A percentile compares a stretch with the other conserved stretches of the same genome.
phyloP scores from a whole-genome alignment of 2,797 vertebrate species.

The Hyperoplus lanceolatus region DNA sequence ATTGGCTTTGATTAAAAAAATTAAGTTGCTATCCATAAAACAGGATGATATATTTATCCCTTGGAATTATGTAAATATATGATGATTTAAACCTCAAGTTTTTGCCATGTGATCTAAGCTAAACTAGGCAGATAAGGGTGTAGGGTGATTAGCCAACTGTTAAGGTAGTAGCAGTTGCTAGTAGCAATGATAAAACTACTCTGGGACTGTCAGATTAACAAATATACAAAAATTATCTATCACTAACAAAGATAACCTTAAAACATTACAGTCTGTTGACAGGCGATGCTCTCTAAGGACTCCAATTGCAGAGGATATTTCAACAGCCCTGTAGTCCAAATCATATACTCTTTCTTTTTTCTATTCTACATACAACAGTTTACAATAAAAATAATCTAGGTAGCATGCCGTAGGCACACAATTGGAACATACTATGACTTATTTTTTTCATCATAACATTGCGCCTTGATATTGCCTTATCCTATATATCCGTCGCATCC shows the following conservation, averaged over 20 bases:
- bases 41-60: background rate
- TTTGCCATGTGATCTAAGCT: background rate
- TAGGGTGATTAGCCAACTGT: background rate
- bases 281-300: background rate
- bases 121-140: background rate
- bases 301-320: background rate
- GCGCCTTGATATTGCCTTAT: too few species aligned
- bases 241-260: background rate
- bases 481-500: too few species aligned
- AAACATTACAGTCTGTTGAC: background rate
- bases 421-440: too few species aligned
- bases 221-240: background rate
- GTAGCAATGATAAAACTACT: background rate
- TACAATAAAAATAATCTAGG: too few species aligned
- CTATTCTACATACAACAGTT: too few species aligned
- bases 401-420: too few species aligned
- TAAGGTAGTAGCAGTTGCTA: background rate
- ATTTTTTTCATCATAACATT: too few species aligned
- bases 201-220: background rate
- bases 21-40: constrained; percentile 12
- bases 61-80: background rate
- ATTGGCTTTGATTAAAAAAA: constrained; percentile 38
- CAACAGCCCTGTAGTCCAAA: background rate
- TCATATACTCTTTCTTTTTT: background rate
- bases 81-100: background rate